These are phyloP conservation scores for Xestia c-nigrum DNA, from an alignment of 2,888 invertebrate genomes.

Conservation along the genomic window DNA sequence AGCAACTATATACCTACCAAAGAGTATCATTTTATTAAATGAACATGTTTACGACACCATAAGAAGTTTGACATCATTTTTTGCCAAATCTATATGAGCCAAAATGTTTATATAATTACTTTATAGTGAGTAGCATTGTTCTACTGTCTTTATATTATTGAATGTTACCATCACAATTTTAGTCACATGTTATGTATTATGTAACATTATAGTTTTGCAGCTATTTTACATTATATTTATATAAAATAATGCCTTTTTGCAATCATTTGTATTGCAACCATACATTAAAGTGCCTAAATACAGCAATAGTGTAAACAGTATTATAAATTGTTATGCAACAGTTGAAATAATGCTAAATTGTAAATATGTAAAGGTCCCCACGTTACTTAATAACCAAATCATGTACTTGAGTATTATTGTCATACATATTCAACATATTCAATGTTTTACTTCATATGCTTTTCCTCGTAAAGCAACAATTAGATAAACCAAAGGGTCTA, in stretches of 20 bases:
- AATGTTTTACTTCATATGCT: constrained; percentile 10
- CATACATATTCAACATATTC: constrained; percentile 36
- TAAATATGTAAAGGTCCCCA: constrained; percentile 54
- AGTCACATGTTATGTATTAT: constrained; percentile 12
- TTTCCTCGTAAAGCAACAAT: constrained; percentile 2
- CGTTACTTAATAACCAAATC: constrained; percentile 43
- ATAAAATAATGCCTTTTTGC: constrained; percentile 52
- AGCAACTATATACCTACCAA: constrained; percentile 65
- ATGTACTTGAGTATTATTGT: constrained; percentile 51
- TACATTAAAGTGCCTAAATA: constrained; percentile 65
- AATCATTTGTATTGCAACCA: constrained; percentile 51
- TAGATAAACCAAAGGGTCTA: neutral
- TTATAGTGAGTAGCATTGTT: constrained; percentile 49
- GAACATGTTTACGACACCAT: constrained; percentile 32
- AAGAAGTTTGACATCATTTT: constrained; percentile 40
- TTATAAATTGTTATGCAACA: constrained; percentile 61
- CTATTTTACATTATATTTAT: constrained; percentile 39
- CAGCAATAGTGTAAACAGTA: constrained; percentile 64
- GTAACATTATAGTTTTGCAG: constrained; percentile 32
- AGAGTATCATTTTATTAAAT: constrained; percentile 55
- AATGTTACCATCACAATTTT: constrained; percentile 51
- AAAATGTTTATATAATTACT: constrained; percentile 58
- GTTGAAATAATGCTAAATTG: constrained; percentile 51
- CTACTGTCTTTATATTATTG: constrained; percentile 38
- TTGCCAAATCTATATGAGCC: constrained; percentile 63